Evolutionary conservation across 2,888 invertebrate species (phyloP).

Genomic region (Harpalus rufipes): DNA sequence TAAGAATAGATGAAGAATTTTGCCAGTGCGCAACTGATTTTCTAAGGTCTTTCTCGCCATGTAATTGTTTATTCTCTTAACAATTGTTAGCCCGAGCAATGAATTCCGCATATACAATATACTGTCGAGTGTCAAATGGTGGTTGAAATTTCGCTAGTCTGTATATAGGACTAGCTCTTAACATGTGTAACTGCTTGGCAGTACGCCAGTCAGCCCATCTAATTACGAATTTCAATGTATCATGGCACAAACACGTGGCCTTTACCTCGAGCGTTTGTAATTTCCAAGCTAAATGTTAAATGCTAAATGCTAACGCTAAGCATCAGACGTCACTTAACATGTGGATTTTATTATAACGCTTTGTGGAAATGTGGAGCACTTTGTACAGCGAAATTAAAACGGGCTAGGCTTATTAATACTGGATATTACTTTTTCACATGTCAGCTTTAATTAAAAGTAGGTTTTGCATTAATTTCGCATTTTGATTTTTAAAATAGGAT

Average conservation of each 20-base stretch:
- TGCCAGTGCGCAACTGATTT: too few species aligned
- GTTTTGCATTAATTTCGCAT: background rate
- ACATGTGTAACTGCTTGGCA: conserved; percentile 33
- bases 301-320: background rate
- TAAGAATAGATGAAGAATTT: too few species aligned
- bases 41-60: too few species aligned
- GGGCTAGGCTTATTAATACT: background rate
- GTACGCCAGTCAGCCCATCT: conserved; percentile 54
- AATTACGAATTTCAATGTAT: conserved; percentile 65
- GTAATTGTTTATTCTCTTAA: too few species aligned
- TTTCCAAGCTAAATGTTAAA: background rate
- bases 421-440: background rate
- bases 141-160: conserved; percentile 4
- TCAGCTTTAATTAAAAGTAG: background rate
- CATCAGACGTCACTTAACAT: background rate
- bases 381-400: background rate
- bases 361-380: background rate
- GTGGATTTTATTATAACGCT: conserved; percentile 6
- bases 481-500: background rate
- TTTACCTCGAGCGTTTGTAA: background rate
- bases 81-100: background rate
- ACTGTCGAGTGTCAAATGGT: background rate
- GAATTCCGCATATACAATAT: background rate
- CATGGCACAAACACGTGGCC: conserved; percentile 48
- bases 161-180: background rate